These are phyloP conservation scores for Emys orbicularis DNA, from an alignment of 2,797 vertebrate species.

Conservation along the genomic window DNA sequence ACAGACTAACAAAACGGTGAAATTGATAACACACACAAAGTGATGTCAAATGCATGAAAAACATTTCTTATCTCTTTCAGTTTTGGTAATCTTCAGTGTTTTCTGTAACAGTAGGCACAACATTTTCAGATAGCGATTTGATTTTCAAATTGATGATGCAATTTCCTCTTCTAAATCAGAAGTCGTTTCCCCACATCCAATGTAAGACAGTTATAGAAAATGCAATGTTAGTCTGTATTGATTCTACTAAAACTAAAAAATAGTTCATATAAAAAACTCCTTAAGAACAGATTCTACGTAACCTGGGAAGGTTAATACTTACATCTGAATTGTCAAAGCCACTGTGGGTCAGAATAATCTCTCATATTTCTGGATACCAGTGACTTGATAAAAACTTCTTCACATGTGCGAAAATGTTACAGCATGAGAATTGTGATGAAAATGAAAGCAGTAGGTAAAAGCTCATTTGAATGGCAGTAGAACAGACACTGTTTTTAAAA, in stretches of 20 bases:
- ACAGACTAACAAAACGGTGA: neutral
- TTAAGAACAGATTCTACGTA: neutral
- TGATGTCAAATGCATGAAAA: neutral
- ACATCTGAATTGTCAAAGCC: neutral
- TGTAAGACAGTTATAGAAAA: neutral
- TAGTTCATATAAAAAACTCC: neutral
- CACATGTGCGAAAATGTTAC: neutral
- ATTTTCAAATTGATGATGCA: neutral
- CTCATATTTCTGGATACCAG: neutral
- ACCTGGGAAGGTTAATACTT: accelerated
- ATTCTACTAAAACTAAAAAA: neutral
- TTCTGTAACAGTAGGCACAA: neutral
- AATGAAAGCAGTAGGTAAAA: neutral
- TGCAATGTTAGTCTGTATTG: accelerated
- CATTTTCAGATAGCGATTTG: neutral
- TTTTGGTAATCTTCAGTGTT: neutral
- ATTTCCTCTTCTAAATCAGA: neutral
- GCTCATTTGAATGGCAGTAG: neutral
- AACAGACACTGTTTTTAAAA: neutral
- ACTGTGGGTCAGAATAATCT: neutral
- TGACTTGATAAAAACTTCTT: neutral
- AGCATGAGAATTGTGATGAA: accelerated
- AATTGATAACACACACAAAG: accelerated
- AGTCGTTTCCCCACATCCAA: neutral
- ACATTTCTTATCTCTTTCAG: neutral